phyloP scores from a whole-genome alignment of 2,888 invertebrate genomes.

The Chorisops tibialis region DNA sequence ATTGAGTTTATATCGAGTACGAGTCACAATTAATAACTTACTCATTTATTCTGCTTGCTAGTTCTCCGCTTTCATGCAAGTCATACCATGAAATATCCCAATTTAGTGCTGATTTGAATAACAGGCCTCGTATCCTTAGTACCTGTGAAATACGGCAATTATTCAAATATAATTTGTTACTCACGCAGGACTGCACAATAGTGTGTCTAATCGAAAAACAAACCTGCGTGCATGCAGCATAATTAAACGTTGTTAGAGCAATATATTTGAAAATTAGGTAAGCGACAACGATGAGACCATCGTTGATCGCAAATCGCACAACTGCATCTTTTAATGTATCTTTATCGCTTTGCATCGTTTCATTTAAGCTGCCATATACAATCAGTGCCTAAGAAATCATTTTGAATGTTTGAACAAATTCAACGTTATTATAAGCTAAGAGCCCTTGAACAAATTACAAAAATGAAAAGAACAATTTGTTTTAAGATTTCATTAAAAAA shows the following conservation, averaged over 20 bases:
- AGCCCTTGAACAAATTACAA: neutral
- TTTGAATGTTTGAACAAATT: neutral
- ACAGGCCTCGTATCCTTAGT: conserved; percentile 58
- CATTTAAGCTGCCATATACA: conserved; percentile 36
- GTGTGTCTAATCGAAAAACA: neutral
- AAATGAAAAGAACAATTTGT: too few species aligned
- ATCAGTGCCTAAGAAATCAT: conserved; percentile 44
- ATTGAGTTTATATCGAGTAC: too few species aligned
- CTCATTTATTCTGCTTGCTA: conserved; percentile 66
- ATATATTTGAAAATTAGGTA: conserved; percentile 59
- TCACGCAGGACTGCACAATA: too few species aligned
- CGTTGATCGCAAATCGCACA: conserved; percentile 57
- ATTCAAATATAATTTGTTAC: neutral
- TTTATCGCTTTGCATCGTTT: conserved; percentile 37
- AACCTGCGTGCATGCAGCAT: conserved; percentile 64
- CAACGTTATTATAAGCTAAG: neutral
- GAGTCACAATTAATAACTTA: too few species aligned
- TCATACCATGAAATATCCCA: conserved; percentile 70
- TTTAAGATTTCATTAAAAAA: too few species aligned
- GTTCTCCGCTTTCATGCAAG: conserved; percentile 61
- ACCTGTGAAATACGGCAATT: conserved; percentile 52
- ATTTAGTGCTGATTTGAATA: conserved; percentile 60
- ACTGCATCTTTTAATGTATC: conserved; percentile 52
- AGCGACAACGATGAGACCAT: conserved; percentile 55
- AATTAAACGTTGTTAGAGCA: conserved; percentile 62